Evolutionary conservation across 2,113 vertebrate genomes (phyloP).

Genomic region (Opisthocomus hoazin): DNA sequence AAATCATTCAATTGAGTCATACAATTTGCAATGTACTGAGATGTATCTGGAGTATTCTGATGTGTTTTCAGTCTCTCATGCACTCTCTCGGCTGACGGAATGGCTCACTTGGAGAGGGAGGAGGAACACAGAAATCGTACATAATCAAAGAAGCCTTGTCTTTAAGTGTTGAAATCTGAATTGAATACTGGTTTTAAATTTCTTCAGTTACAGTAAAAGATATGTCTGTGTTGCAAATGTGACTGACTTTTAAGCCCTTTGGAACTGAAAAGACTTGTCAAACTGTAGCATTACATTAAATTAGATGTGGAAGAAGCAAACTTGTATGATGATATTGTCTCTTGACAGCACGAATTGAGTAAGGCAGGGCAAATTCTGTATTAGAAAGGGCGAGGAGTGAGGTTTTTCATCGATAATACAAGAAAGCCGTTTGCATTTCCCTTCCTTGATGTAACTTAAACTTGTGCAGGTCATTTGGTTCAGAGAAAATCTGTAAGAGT

Average conservation of each 20-base stretch:
- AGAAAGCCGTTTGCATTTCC: not conserved
- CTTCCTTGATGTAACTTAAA: not conserved
- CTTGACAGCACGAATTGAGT: not conserved
- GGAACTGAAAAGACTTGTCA: not conserved
- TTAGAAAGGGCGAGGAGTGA: not conserved
- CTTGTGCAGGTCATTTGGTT: not conserved
- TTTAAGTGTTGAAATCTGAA: slow-evolving; percentile 9
- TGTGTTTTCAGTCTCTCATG: not conserved
- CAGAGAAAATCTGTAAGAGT: not conserved
- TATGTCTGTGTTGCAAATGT: not conserved
- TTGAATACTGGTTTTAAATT: slow-evolving; percentile 5
- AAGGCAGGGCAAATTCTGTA: not conserved
- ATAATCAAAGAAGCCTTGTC: slow-evolving; percentile 14
- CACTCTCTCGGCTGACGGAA: not conserved
- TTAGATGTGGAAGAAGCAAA: slow-evolving; percentile 20
- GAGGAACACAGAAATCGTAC: not conserved
- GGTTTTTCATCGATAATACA: not conserved
- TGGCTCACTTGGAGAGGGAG: slow-evolving; percentile 38
- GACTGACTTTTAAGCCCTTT: slow-evolving; percentile 14
- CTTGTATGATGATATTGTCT: not conserved
- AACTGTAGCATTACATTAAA: slow-evolving; percentile 34
- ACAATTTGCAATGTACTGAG: slow-evolving; percentile 48
- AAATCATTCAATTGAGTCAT: slow-evolving; percentile 45
- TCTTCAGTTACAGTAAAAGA: not conserved
- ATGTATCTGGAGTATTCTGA: slow-evolving; percentile 13